Conservation (phyloP, 2,888 invertebrate genomes). For the Tetheella fluctuosa region DNA sequence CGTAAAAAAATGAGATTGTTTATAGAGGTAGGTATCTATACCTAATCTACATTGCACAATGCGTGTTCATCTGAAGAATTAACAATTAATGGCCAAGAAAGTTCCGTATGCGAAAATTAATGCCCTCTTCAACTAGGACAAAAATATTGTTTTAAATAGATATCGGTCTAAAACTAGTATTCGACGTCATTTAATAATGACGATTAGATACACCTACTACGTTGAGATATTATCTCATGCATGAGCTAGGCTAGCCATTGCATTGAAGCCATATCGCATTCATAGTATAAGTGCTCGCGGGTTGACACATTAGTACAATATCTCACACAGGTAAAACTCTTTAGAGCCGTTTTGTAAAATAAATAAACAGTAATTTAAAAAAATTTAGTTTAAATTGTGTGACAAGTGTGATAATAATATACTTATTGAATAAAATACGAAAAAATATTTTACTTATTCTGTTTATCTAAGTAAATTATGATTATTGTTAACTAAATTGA, state of each 20-base stretch:
- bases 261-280: constrained; percentile 1
- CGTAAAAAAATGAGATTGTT: too few relatives aligned
- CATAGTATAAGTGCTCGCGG: constrained; percentile 9
- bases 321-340: constrained; percentile 6
- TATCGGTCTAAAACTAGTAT: background rate
- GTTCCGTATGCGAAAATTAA: background rate
- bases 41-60: too few relatives aligned
- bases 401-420: background rate
- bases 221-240: constrained; percentile 3
- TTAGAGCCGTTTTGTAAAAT: background rate
- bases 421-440: background rate
- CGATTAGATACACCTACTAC: too few relatives aligned
- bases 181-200: too few relatives aligned
- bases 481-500: background rate
- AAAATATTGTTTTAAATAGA: too few relatives aligned
- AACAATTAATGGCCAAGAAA: background rate
- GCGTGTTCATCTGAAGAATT: too few relatives aligned
- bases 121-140: background rate
- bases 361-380: background rate
- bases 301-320: constrained; percentile 14
- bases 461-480: background rate
- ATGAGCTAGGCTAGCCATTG: constrained; percentile 4
- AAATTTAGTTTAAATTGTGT: background rate
- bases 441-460: background rate
- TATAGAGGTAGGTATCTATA: too few relatives aligned